Evolutionary conservation across 2,797 vertebrate species (phyloP).

Genomic region (Gila robusta): DNA sequence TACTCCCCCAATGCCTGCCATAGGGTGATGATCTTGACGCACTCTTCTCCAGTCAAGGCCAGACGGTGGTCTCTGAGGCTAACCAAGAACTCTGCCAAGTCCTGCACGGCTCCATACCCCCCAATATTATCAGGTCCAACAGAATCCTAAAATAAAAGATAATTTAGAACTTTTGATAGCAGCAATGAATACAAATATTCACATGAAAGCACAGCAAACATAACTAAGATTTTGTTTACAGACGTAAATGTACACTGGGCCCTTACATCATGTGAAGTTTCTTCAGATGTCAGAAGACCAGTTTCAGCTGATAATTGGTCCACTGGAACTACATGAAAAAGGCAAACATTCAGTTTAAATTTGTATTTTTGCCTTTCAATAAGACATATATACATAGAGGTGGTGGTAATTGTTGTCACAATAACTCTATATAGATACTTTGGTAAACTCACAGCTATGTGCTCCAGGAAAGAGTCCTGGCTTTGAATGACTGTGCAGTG

Average conservation of each 20-base stretch:
- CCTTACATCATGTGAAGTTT: not conserved
- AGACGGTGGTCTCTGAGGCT: not conserved
- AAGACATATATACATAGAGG: no score
- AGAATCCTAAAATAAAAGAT: conserved; percentile 4
- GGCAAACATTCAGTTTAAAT: not conserved
- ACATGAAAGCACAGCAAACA: conserved; percentile 20
- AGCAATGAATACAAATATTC: conserved; percentile 5
- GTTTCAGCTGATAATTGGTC: not conserved
- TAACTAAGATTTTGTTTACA: not conserved
- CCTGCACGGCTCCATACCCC: conserved; percentile 33
- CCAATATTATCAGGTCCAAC: conserved; percentile 5
- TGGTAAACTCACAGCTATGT: no score
- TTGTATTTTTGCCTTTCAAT: not conserved
- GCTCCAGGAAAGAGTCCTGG: no score
- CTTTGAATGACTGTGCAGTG: no score
- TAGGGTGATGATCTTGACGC: not conserved
- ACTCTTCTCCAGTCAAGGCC: conserved; percentile 7
- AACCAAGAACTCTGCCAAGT: conserved; percentile 23
- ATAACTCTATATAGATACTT: no score
- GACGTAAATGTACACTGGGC: not conserved
- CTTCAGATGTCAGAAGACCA: not conserved
- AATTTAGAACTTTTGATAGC: conserved; percentile 19
- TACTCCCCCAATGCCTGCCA: not conserved
- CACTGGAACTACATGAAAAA: conserved; percentile 4
- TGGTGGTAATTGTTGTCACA: no score